Conservation (phyloP, 2,888 invertebrate genomes). For the Crossocerus cetratus region DNA sequence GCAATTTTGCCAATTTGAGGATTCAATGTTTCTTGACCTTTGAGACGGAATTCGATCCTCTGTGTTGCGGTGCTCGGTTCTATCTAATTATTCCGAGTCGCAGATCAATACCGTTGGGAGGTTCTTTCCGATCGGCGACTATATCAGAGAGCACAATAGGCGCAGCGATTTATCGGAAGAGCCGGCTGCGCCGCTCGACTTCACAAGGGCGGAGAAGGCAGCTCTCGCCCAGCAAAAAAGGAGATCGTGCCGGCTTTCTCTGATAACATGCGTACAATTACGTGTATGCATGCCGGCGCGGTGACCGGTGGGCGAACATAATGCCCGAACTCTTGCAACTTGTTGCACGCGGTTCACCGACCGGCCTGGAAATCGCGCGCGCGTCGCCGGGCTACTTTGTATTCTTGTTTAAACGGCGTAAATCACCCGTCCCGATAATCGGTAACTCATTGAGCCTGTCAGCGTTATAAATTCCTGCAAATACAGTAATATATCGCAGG, state of each 20-base stretch:
- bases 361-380: conserved; percentile 39
- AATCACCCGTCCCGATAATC: conserved; percentile 7
- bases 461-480: too few species aligned
- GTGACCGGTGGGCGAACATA: conserved; percentile 23
- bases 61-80: too few species aligned
- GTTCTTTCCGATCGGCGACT: background rate
- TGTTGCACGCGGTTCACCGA: conserved; percentile 51
- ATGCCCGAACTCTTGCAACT: conserved; percentile 49
- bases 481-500: too few species aligned
- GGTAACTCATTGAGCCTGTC: too few species aligned
- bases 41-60: too few species aligned
- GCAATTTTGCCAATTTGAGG: too few species aligned
- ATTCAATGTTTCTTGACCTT: too few species aligned
- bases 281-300: conserved; percentile 8
- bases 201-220: background rate
- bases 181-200: background rate
- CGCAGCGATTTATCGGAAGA: background rate
- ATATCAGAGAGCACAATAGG: background rate
- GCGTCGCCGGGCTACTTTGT: conserved; percentile 35
- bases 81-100: too few species aligned
- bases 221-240: too few species aligned
- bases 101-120: background rate
- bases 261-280: conserved; percentile 22
- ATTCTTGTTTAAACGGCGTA: conserved; percentile 17
- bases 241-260: conserved; percentile 17